Evolutionary conservation across 2,797 vertebrate genomes (phyloP).

Genomic region (Perdix hodgsoniae): DNA sequence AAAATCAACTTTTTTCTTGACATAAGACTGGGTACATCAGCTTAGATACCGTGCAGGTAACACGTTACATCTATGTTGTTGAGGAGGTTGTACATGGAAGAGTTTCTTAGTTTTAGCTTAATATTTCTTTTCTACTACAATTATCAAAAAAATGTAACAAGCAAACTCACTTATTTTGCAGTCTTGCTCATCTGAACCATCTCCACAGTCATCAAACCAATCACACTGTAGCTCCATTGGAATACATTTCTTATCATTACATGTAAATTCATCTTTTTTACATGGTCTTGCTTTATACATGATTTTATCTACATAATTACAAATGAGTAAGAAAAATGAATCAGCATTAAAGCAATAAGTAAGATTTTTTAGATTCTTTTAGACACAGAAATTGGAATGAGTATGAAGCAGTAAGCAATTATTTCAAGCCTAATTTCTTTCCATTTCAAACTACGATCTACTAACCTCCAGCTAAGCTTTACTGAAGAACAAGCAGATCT

Average conservation of each 20-base stretch:
- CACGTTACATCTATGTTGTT: background rate
- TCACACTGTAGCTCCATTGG: constrained; percentile 92
- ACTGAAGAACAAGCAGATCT: constrained; percentile 60
- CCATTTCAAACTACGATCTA: background rate
- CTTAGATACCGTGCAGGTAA: background rate
- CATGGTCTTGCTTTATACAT: constrained; percentile 88
- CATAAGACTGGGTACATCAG: background rate
- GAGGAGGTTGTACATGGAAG: background rate
- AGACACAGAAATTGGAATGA: constrained; percentile 3
- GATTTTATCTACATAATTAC: constrained; percentile 81
- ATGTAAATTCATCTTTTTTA: constrained; percentile 94
- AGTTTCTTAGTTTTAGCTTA: background rate
- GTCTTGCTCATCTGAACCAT: constrained; percentile 93
- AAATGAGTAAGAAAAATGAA: constrained; percentile 25
- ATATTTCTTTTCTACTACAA: background rate
- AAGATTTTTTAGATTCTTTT: background rate
- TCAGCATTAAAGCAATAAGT: background rate
- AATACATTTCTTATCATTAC: constrained; percentile 90
- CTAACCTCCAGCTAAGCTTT: constrained; percentile 37
- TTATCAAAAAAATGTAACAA: background rate
- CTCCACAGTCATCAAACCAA: constrained; percentile 94
- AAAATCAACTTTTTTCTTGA: background rate
- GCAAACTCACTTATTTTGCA: constrained; percentile 91
- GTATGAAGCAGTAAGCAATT: background rate
- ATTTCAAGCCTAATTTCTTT: constrained; percentile 24